These are phyloP conservation scores for Artibeus jamaicensis DNA, from an alignment of 2,797 vertebrate genomes.

Conservation along the genomic window DNA sequence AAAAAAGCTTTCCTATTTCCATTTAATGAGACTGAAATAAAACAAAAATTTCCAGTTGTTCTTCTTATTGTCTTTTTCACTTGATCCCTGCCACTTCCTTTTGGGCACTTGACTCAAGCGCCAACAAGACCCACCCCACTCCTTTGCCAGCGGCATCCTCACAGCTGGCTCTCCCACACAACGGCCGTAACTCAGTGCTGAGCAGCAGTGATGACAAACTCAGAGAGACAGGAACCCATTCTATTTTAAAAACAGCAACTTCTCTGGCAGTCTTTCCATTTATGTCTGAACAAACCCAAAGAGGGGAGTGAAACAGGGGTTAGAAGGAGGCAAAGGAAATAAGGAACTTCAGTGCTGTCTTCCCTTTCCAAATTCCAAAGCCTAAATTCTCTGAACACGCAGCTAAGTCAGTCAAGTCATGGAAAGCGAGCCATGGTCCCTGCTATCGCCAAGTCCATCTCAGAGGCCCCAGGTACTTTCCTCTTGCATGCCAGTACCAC, in stretches of 20 bases:
- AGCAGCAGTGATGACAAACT: not conserved
- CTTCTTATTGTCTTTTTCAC: constrained; percentile 51
- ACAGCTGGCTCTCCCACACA: not conserved
- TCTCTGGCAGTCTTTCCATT: not conserved
- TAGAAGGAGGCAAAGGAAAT: not conserved
- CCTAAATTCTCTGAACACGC: not conserved
- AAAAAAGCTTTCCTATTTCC: not conserved
- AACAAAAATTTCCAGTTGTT: constrained; percentile 35
- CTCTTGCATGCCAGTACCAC: not conserved
- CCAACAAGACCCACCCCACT: constrained; percentile 17
- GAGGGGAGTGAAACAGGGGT: not conserved
- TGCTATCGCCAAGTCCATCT: not conserved
- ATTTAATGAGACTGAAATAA: constrained; percentile 44
- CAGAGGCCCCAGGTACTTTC: not conserved
- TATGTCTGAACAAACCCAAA: not conserved
- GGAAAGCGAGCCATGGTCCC: not conserved
- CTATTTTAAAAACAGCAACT: not conserved
- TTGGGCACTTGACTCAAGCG: not conserved
- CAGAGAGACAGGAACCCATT: not conserved
- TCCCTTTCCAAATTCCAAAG: not conserved
- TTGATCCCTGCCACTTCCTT: constrained; percentile 37
- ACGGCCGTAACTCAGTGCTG: not conserved
- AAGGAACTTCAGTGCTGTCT: not conserved
- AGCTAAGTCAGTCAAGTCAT: not conserved
- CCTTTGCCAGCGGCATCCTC: not conserved